A percentile compares a stretch with the other conserved stretches of the same genome.
phyloP scores from a whole-genome alignment of 92 coral and sea anemone species.

The Desmophyllum pertusum region DNA sequence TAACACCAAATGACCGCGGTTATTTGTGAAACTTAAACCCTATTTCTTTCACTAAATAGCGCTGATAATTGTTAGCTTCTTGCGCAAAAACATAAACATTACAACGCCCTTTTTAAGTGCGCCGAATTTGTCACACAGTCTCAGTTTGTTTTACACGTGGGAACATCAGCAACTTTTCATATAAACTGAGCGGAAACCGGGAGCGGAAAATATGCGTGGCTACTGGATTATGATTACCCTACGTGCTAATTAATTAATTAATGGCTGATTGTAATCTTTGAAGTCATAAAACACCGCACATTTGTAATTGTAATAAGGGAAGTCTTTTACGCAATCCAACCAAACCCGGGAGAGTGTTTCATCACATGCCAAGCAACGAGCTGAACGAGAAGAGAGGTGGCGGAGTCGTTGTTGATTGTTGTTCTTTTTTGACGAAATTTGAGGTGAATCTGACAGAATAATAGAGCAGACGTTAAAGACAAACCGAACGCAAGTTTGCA shows the following conservation, averaged over 20 bases:
- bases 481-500: too few relatives aligned
- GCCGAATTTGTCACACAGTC: not conserved
- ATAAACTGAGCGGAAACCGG: not conserved
- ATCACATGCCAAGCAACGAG: too few relatives aligned
- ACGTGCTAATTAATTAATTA: not conserved
- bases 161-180: not conserved
- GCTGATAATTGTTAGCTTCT: not conserved
- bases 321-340: not conserved
- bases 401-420: not conserved
- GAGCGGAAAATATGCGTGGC: not conserved
- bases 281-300: not conserved
- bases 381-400: not conserved
- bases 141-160: not conserved
- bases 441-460: too few relatives aligned
- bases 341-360: not conserved
- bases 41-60: slow-evolving; percentile 1
- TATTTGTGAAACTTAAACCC: slow-evolving; percentile 14
- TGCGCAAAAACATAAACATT: not conserved
- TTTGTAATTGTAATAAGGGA: not conserved
- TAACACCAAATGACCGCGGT: not conserved
- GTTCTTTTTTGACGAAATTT: too few relatives aligned
- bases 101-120: slow-evolving; percentile 2
- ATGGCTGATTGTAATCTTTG: not conserved
- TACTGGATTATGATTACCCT: not conserved
- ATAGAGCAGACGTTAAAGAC: too few relatives aligned